Conservation (phyloP, 2,888 invertebrate species). For the Spodoptera littoralis region DNA sequence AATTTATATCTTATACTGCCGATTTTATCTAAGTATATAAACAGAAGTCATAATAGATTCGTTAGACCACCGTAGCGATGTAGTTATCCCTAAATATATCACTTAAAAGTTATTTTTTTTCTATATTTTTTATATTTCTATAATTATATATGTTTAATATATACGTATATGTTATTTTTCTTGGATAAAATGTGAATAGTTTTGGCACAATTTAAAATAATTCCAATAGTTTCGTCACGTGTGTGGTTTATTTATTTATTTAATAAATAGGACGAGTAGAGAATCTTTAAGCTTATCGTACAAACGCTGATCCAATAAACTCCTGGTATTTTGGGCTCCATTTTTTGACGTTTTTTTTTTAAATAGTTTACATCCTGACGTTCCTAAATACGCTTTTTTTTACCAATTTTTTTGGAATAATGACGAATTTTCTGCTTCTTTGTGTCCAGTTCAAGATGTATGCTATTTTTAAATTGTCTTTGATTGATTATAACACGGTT, state of each 20-base stretch:
- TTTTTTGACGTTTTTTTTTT: constrained; percentile 8
- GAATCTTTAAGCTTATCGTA: constrained; percentile 59
- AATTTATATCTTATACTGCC: constrained; percentile 11
- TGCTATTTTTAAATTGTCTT: constrained; percentile 1
- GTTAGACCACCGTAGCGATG: constrained; percentile 55
- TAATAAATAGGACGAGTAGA: constrained; percentile 65
- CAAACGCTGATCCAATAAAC: constrained; percentile 49
- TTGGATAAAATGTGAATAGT: constrained; percentile 44
- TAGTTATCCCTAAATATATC: constrained; percentile 30
- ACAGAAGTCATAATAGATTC: constrained; percentile 30
- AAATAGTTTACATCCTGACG: constrained; percentile 17
- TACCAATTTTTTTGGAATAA: neutral
- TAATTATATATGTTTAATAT: neutral
- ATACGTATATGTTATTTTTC: constrained; percentile 1
- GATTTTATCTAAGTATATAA: constrained; percentile 36
- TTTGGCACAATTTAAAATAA: constrained; percentile 44
- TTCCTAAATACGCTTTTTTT: too few relatives aligned
- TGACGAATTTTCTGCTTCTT: too few relatives aligned
- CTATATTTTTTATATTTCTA: neutral
- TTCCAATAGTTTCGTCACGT: constrained; percentile 39
- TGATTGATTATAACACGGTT: constrained; percentile 31
- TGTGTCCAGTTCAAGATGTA: constrained; percentile 14
- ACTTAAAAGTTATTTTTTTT: constrained; percentile 9
- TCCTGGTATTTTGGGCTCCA: constrained; percentile 58
- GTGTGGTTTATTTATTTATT: constrained; percentile 47